A percentile compares a stretch with the other conserved stretches of the same genome.
These are phyloP conservation scores for Apodemus speciosus DNA, from an alignment of 2,113 vertebrate genomes.

Conservation along the genomic window DNA sequence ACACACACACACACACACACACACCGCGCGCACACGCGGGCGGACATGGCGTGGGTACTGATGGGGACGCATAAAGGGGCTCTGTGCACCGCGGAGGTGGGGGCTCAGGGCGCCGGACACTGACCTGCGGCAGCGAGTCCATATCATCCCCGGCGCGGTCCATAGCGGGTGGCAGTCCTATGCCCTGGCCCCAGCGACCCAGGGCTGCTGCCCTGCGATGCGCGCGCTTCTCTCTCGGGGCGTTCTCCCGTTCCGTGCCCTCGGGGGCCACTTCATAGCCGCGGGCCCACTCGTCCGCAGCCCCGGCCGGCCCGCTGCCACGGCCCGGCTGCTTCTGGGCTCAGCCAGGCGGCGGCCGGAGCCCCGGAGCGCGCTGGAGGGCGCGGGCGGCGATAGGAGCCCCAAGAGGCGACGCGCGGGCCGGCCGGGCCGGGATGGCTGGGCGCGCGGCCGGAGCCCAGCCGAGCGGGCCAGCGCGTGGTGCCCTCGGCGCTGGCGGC, in stretches of 20 bases:
- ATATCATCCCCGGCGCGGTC: constrained; percentile 84
- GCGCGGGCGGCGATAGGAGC: constrained; percentile 66
- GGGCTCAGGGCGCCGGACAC: constrained; percentile 64
- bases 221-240: constrained; percentile 54
- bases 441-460: constrained; percentile 80
- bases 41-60: constrained; percentile 73
- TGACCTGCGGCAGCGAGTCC: constrained; percentile 90
- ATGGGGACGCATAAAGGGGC: constrained; percentile 67
- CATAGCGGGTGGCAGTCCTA: constrained; percentile 87
- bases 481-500: constrained; percentile 87
- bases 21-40: background rate
- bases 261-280: constrained; percentile 71
- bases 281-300: background rate
- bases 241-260: constrained; percentile 29
- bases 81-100: constrained; percentile 34
- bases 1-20: background rate
- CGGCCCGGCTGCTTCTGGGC: constrained; percentile 32
- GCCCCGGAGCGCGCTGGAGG: constrained; percentile 25
- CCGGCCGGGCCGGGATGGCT: constrained; percentile 37
- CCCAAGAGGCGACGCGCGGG: constrained; percentile 50
- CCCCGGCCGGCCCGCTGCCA: background rate
- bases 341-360: constrained; percentile 33
- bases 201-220: constrained; percentile 43
- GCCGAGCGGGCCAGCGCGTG: constrained; percentile 47
- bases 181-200: constrained; percentile 79